Percentiles rank a stretch among this genome's conserved stretches.
Evolutionary conservation across 2,888 invertebrate species (phyloP).

Genomic region (Julus scanicus): DNA sequence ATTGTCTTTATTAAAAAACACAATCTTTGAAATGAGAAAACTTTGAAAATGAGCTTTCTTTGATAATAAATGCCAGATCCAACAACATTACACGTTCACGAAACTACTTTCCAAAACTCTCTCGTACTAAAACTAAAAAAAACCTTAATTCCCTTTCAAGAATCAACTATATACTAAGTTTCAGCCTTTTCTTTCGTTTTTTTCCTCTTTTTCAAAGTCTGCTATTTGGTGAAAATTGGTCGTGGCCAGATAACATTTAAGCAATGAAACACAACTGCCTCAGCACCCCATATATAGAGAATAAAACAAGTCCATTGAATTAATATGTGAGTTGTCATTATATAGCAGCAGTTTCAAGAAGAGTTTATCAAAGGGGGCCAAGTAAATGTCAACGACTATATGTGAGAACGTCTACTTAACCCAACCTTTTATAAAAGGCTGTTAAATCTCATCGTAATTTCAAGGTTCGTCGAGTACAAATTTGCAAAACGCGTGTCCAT

Average conservation of each 20-base stretch:
- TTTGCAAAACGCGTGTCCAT: neutral
- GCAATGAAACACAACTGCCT: neutral
- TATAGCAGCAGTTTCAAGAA: neutral
- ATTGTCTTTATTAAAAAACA: neutral
- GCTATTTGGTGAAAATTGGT: neutral
- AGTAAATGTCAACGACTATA: conserved; percentile 3
- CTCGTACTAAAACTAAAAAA: neutral
- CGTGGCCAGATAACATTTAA: neutral
- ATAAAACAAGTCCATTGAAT: neutral
- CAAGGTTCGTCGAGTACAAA: conserved; percentile 36
- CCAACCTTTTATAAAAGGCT: neutral
- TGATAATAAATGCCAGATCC: neutral
- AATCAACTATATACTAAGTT: neutral
- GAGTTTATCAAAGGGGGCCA: neutral
- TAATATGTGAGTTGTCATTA: neutral
- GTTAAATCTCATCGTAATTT: conserved; percentile 17
- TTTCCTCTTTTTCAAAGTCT: neutral
- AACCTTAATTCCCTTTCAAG: neutral
- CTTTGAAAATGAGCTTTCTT: neutral
- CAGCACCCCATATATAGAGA: neutral
- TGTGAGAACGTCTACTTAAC: neutral
- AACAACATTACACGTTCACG: neutral
- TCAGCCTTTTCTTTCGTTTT: neutral
- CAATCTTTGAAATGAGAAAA: neutral
- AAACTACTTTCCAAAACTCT: neutral